Evolutionary conservation across 2,797 vertebrate species (phyloP), one percentile per base, ranked within the genome.

Genomic region (Myotis pilosus): DNA sequence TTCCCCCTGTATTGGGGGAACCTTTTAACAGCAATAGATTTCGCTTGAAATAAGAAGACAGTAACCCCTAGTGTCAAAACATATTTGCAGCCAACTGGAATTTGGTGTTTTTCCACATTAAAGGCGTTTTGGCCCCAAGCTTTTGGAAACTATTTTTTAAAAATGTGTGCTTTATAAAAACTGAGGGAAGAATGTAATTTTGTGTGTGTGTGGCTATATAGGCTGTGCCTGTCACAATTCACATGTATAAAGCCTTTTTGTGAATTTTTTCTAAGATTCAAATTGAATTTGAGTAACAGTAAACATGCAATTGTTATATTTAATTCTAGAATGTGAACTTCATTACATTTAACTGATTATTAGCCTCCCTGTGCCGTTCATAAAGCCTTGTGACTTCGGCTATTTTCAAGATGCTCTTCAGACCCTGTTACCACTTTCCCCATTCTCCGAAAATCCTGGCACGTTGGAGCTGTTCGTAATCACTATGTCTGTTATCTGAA

Each of bases 191-290:
- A 92, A 78, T 80, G 30, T 47, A 33, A 79, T 62, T 95, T 51
- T 69, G 33, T 51, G 1, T 66, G 16, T 33, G n/a, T 66, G 2
- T 88, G 88, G 22, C 71, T 79, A 33, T 79, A 2, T 22, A 16
- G 62, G 80, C 25, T 23, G 68, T 69, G 87, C 17, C 28, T n/a
- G 44, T 82, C 76, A 86, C 49, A 30, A 36, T 92, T 93, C 28
- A 55, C 55, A 90, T 92, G 38, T 51, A 2, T 62, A 60, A 19
- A 93, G 41, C 62, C n/a, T 17, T 69, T 74, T 53, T 82, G 87
- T 87, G 90, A 96, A 96, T 93, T 96, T 93, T 91, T 36, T 49
- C 38, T 87, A 87, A 83, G 69, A 76, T 87, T 88, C 55, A 57
- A 89, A 91, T 85, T 86, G 69, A 80, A 33, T 89, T 87, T 84